phyloP scores from a whole-genome alignment of 37 sponge, comb jelly and placozoan genomes.

The Dysidea cf. avara region DNA sequence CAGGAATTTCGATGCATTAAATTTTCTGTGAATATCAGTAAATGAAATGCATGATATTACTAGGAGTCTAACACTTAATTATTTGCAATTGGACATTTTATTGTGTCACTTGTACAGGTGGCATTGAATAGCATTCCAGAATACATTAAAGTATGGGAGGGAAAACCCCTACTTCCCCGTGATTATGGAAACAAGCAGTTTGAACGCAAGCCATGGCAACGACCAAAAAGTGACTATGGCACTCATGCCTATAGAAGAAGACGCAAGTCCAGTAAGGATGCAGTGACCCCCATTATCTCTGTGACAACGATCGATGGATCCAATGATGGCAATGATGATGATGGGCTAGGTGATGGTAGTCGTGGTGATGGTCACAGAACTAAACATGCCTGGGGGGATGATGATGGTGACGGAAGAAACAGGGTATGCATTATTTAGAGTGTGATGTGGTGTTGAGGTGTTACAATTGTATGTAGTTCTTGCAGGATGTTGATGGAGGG shows the following conservation, averaged over 20 bases:
- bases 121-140: slow-evolving; percentile 51
- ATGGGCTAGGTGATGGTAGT: not conserved
- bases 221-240: slow-evolving; percentile 78
- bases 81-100: too few species aligned
- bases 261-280: slow-evolving; percentile 6
- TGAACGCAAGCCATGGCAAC: slow-evolving; percentile 47
- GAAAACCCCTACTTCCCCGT: slow-evolving; percentile 52
- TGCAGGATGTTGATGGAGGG: not conserved
- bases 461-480: too few species aligned
- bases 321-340: not conserved
- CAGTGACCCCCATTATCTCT: not conserved
- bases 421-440: too few species aligned
- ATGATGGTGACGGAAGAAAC: not conserved
- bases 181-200: slow-evolving; percentile 39
- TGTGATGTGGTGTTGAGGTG: too few species aligned
- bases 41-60: too few species aligned
- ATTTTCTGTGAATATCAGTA: too few species aligned
- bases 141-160: slow-evolving; percentile 74
- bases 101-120: slow-evolving; percentile 9
- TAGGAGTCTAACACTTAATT: too few species aligned
- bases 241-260: not conserved
- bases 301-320: not conserved
- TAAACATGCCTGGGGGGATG: slow-evolving; percentile 5
- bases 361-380: not conserved
- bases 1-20: too few species aligned